Conservation (phyloP, 2,888 invertebrate genomes). For the Drosophila parthenogenetica region DNA sequence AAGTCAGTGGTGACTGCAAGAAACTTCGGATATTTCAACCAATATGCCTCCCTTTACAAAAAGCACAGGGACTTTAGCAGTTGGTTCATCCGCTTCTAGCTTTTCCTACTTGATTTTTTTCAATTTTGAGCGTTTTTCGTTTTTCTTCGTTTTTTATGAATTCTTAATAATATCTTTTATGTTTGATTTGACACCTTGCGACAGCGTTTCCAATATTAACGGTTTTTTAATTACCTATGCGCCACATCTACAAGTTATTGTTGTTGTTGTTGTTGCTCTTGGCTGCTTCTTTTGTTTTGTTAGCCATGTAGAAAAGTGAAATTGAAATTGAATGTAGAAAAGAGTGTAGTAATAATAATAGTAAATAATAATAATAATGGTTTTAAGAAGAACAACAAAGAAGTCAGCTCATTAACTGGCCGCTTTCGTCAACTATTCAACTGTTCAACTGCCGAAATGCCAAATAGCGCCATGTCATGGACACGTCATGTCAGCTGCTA, state of each 20-base stretch:
- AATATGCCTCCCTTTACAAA: too few species aligned
- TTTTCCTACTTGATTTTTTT: conserved; percentile 37
- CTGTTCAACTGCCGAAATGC: conserved; percentile 69
- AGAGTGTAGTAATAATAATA: conserved; percentile 55
- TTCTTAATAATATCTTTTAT: conserved; percentile 80
- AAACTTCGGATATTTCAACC: too few species aligned
- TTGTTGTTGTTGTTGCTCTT: conserved; percentile 53
- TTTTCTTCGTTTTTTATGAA: conserved; percentile 60
- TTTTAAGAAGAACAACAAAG: conserved; percentile 72
- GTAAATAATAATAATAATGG: conserved; percentile 44
- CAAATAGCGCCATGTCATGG: conserved; percentile 75
- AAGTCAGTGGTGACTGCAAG: too few species aligned
- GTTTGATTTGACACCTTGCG: conserved; percentile 81
- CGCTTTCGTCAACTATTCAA: conserved; percentile 78
- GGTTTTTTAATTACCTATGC: conserved; percentile 77
- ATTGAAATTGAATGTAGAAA: conserved; percentile 76
- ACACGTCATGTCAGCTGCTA: conserved; percentile 29
- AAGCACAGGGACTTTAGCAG: too few species aligned
- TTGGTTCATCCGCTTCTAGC: too few species aligned
- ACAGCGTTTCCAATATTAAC: conserved; percentile 74
- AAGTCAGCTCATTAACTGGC: conserved; percentile 79
- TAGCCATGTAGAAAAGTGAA: conserved; percentile 73
- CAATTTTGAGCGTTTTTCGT: conserved; percentile 47
- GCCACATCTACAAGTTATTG: conserved; percentile 45
- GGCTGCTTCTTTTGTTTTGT: conserved; percentile 41